Evolutionary conservation across 53 echinoderm and acorn worm genomes (phyloP), one percentile per base, ranked within the genome.

Genomic region (Pentamera pediparva): DNA sequence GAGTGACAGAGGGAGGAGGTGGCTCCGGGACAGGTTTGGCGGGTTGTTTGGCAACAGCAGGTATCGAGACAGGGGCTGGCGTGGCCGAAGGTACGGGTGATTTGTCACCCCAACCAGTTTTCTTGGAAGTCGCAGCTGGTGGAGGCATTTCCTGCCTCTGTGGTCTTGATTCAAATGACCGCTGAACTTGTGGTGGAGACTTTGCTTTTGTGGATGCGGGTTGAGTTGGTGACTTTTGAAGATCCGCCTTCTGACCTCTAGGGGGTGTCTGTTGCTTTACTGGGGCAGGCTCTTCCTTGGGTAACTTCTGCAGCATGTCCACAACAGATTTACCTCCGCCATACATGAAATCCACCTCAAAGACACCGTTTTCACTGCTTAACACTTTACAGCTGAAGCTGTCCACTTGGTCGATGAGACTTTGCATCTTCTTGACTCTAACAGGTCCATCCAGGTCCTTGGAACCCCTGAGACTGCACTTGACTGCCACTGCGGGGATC

Each of bases 271-370:
- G 77, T 40, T 62, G 76, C 35, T 58, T 65, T 3, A 48, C 62
- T 19, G 82, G 75, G 18, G 75, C 41, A 49, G 70, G 48, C 36
- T 74, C 65, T 65, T 82, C 43, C 85, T 85, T 65, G 54, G 65
- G 20, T 54, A 64, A 84, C 80, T 80, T 56, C 65, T 61, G 31
- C 54, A 72, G 36, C 11, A 72, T 29, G 6, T 72, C 73, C 34
- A 38, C 26, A 19, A 72, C 73, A 34, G 52, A 54, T 32, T 72
- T 72, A 26, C 80, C 84, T 6, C 89, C 84, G 39, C 81, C 72
- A 81, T 83, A 93, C n/a, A 30, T 71, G 21, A 94, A 34, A 22
- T 94, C 87, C 3, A 98, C 89, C 52, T 86, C 89, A 78, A 88
- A 89, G 24, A 92, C 83, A 28, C 98, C 92, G 69, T 80, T 83